A percentile compares a stretch with the other conserved stretches of the same genome.
phyloP scores from a whole-genome alignment of 1,140 invertebrate genomes.

The Oryzaephilus surinamensis region DNA sequence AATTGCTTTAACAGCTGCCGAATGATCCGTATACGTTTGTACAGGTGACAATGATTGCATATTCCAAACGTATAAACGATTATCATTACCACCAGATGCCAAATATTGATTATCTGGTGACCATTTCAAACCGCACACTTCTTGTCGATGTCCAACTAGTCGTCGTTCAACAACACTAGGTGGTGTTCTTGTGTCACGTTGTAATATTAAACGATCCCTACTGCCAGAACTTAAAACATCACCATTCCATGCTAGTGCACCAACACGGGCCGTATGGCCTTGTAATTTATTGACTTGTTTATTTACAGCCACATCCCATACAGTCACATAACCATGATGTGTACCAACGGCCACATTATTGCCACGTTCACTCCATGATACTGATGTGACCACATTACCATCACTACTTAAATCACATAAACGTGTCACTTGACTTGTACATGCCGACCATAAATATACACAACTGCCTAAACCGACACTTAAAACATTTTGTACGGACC shows the following conservation, averaged over 20 bases:
- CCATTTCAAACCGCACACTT: slow-evolving; percentile 99
- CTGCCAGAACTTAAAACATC: slow-evolving; percentile 95
- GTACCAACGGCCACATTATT: slow-evolving; percentile 96
- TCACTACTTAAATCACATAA: slow-evolving; percentile 91
- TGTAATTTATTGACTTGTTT: slow-evolving; percentile 87
- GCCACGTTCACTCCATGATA: slow-evolving; percentile 97
- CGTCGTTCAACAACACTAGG: slow-evolving; percentile 54
- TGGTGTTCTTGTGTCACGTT: slow-evolving; percentile 87
- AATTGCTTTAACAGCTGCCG: slow-evolving; percentile 98
- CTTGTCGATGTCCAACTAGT: slow-evolving; percentile 88
- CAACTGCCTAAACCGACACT: slow-evolving; percentile 97
- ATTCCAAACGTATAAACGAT: slow-evolving; percentile 97
- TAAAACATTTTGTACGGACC: slow-evolving; percentile 97
- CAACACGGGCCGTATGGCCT: slow-evolving; percentile 86
- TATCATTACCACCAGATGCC: slow-evolving; percentile 98
- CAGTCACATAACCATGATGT: slow-evolving; percentile 91
- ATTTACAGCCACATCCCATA: slow-evolving; percentile 94
- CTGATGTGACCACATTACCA: slow-evolving; percentile 93
- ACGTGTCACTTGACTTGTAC: slow-evolving; percentile 94
- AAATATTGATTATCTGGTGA: slow-evolving; percentile 97
- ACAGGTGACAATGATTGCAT: slow-evolving; percentile 77
- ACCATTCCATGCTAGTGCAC: slow-evolving; percentile 96
- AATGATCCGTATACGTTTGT: slow-evolving; percentile 95
- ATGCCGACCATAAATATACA: slow-evolving; percentile 98
- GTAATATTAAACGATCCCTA: slow-evolving; percentile 86